Conservation (phyloP, 2,888 invertebrate species). For the Phrixothrix hirtus region DNA sequence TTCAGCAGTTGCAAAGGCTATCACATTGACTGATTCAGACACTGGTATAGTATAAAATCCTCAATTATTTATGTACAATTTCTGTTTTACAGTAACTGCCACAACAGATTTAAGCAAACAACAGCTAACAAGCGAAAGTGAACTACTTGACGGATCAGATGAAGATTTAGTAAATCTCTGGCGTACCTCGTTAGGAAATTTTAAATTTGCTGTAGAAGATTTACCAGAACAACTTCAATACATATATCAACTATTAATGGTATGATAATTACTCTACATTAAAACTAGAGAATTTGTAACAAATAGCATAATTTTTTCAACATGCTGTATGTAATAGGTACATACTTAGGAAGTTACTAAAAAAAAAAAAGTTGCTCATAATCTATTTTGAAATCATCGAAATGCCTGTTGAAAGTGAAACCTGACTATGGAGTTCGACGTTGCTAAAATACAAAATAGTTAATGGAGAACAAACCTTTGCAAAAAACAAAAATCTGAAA, state of each 20-base stretch:
- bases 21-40: slow-evolving; percentile 87
- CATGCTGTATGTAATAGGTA: no score
- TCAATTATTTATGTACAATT: not conserved
- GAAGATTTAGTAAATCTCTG: slow-evolving; percentile 85
- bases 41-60: slow-evolving; percentile 63
- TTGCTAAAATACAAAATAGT: no score
- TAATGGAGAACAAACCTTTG: no score
- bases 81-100: slow-evolving; percentile 54
- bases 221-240: slow-evolving; percentile 91
- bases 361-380: no score
- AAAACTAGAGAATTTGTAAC: no score
- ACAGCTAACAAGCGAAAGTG: slow-evolving; percentile 75
- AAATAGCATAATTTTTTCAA: no score
- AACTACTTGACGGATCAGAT: slow-evolving; percentile 70
- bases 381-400: no score
- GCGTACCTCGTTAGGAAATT: slow-evolving; percentile 92
- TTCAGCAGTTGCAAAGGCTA: slow-evolving; percentile 81
- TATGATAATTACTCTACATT: no score
- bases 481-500: no score
- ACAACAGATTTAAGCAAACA: slow-evolving; percentile 76
- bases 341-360: no score
- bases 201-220: slow-evolving; percentile 87
- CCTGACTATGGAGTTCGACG: no score
- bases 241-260: slow-evolving; percentile 86
- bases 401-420: no score